Evolutionary conservation across 2,113 vertebrate species (phyloP), one percentile per base, ranked within the genome.

Genomic region (Gasterosteus nipponicus): DNA sequence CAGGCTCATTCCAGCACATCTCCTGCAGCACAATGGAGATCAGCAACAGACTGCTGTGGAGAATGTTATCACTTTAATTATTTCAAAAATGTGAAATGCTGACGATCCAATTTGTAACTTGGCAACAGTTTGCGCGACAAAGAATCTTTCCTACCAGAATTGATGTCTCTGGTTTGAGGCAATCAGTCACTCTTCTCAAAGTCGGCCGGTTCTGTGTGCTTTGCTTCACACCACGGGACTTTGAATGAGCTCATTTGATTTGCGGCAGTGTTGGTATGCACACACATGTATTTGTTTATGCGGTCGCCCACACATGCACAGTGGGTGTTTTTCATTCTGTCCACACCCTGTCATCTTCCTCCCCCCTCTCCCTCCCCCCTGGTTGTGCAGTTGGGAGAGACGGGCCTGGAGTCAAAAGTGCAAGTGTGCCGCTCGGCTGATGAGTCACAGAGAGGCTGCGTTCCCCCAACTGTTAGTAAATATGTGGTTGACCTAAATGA

Each of bases 401-500:
- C 86, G 82, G 82, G 72, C 81, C 75, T 2, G 38, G 82, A 93
- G 90, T 93, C 90, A 92, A 93, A 92, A 91, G 90, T 93, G 89
- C 92, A 92, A 92, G 90, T 89, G 90, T 89, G 87, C 86, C 82
- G 80, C 86, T 91, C 72, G 81, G 88, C 81, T 89, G 85, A 90
- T 92, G 91, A 93, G 85, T 93, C 91, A 92, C 85, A 81, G 85
- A 83, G 74, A 87, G 82, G 78, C 89, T 87, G 78, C 84, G 82
- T 73, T 82, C 72, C 83, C 78, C 83, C 85, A 87, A 87, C 86
- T 93, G 90, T 93, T 93, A 89, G 92, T 93, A 93, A 93, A 93
- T 92, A 91, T 92, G 92, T 85, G 92, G 92, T 93, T 92, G 77
- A 75, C 79, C 86, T 92, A 92, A 93, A 92, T 92, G 89, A 93